A percentile compares a stretch with the other conserved stretches of the same genome.
These are phyloP conservation scores for Enteromius fasciolatus DNA, from an alignment of 2,797 vertebrate genomes.

Conservation along the genomic window DNA sequence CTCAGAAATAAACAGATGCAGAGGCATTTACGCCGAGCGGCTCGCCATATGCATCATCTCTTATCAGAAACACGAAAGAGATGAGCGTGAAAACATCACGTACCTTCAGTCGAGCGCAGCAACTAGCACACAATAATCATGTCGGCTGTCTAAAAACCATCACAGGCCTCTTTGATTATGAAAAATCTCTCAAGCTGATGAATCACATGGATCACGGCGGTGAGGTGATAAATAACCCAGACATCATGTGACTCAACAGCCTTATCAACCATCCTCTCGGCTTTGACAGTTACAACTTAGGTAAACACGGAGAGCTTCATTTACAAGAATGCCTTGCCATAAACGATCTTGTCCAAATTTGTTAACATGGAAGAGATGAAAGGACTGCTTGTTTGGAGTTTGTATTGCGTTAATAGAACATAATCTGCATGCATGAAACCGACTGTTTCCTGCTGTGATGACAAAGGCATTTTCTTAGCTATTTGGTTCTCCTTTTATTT, in stretches of 20 bases:
- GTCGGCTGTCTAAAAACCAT: conserved; percentile 47
- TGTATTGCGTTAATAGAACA: conserved; percentile 34
- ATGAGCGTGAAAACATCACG: neutral
- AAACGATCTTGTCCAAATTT: conserved; percentile 28
- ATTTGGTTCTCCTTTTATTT: neutral
- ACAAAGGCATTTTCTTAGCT: conserved; percentile 14
- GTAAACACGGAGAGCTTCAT: conserved; percentile 49
- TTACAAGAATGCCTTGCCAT: conserved; percentile 46
- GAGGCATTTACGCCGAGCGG: conserved; percentile 19
- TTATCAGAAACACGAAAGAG: conserved; percentile 30
- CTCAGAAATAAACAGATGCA: conserved; percentile 42
- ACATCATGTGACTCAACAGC: conserved; percentile 23
- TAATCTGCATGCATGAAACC: conserved; percentile 36
- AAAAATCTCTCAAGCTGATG: conserved; percentile 49
- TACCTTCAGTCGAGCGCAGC: conserved; percentile 26
- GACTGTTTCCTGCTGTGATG: conserved; percentile 31
- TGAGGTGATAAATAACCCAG: conserved; percentile 46
- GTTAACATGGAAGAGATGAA: conserved; percentile 36
- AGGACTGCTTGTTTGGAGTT: conserved; percentile 20
- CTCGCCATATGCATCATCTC: conserved; percentile 34
- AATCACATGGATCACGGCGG: conserved; percentile 37
- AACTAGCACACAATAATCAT: conserved; percentile 48
- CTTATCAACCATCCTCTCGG: conserved; percentile 49
- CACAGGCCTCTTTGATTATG: conserved; percentile 50
- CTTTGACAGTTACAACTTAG: conserved; percentile 53